phyloP scores from a whole-genome alignment of 2,888 invertebrate species.

The Caenorhabditis angaria region DNA sequence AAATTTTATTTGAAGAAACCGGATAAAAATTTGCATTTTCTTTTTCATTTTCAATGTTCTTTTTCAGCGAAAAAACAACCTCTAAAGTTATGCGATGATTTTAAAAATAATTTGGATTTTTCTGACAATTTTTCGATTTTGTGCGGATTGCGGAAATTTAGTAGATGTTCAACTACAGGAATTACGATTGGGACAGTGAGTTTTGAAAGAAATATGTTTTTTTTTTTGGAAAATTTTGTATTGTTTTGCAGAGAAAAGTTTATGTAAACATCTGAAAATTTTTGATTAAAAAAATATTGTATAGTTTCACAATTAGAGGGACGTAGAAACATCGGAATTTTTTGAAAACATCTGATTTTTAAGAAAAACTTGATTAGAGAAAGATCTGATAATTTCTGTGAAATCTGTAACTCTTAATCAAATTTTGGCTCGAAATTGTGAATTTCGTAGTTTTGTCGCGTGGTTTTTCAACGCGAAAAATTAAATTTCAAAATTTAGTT shows the following conservation, averaged over 20 bases:
- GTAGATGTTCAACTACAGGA: conserved; percentile 57
- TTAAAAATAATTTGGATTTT: neutral
- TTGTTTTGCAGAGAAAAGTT: neutral
- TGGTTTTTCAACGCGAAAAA: too few relatives aligned
- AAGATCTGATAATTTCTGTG: too few relatives aligned
- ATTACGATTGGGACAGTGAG: conserved; percentile 56
- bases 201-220: too few relatives aligned
- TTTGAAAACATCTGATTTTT: too few relatives aligned
- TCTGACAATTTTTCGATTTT: neutral
- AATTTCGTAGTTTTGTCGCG: too few relatives aligned
- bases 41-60: neutral
- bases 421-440: too few relatives aligned
- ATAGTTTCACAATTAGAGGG: too few relatives aligned
- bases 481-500: too few relatives aligned
- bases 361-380: too few relatives aligned
- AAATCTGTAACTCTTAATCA: too few relatives aligned
- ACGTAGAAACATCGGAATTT: too few relatives aligned
- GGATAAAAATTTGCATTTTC: neutral
- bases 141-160: neutral
- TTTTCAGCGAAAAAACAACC: neutral
- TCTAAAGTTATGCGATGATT: neutral
- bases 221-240: neutral
- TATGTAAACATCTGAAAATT: neutral
- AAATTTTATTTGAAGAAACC: neutral
- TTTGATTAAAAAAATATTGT: too few relatives aligned